Percentiles rank a stretch among this genome's conserved stretches.
Evolutionary conservation across 2,113 vertebrate genomes (phyloP).

Genomic region (Hyaena hyaena): DNA sequence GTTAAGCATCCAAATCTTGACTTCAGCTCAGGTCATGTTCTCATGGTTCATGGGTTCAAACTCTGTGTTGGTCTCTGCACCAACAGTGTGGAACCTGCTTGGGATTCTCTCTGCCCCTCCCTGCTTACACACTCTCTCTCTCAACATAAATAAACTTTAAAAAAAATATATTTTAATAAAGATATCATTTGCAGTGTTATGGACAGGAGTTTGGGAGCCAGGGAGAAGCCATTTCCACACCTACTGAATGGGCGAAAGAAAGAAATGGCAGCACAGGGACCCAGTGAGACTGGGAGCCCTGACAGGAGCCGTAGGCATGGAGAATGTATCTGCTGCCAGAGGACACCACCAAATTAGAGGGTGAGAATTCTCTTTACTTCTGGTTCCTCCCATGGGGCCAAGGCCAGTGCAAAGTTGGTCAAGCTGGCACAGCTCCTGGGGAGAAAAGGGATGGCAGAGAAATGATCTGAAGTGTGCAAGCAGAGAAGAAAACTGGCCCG

Average conservation of each 20-base stretch:
- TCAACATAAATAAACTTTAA: no score
- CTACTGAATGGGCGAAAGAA: background rate
- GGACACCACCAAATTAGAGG: background rate
- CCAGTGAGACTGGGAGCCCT: background rate
- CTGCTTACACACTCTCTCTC: no score
- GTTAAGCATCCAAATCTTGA: no score
- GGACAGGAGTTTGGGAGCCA: background rate
- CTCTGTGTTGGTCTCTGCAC: no score
- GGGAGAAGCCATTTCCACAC: background rate
- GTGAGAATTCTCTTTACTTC: background rate
- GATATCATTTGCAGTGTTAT: background rate
- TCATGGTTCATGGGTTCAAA: no score
- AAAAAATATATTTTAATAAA: background rate
- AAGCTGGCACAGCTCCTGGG: background rate
- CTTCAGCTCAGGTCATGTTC: no score
- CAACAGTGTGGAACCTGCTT: no score
- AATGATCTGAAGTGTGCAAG: background rate
- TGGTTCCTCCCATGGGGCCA: background rate
- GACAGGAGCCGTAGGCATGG: background rate
- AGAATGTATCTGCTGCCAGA: background rate
- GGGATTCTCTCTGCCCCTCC: no score
- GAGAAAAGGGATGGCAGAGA: background rate
- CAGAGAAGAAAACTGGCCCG: no score
- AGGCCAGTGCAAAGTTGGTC: background rate
- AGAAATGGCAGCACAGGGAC: background rate